Evolutionary conservation across 2,797 vertebrate genomes (phyloP).

Genomic region (Falco novaeseelandiae): DNA sequence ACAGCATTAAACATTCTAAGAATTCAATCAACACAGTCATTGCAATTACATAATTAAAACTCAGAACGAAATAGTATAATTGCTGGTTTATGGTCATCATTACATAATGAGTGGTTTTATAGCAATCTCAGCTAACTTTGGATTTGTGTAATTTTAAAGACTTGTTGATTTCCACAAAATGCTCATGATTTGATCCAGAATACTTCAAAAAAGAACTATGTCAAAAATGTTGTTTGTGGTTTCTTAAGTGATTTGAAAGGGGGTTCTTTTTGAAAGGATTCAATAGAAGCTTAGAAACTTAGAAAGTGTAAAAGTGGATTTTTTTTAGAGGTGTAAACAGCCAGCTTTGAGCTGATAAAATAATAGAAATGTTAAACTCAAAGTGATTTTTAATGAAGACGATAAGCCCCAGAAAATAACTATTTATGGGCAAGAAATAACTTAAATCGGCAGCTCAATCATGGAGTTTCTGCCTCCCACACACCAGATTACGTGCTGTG

Average conservation of each 20-base stretch:
- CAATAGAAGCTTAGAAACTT: background rate
- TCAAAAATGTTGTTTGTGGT: background rate
- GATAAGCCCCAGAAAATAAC: conserved; percentile 9
- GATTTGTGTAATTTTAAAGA: background rate
- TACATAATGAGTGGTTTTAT: background rate
- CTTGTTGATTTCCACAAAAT: background rate
- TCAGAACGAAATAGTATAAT: background rate
- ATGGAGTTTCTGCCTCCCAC: conserved; percentile 3
- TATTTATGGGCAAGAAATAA: background rate
- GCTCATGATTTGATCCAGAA: background rate
- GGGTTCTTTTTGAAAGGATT: background rate
- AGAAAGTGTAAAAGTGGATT: background rate
- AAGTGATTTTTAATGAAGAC: background rate
- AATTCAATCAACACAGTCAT: background rate
- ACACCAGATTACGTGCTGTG: background rate
- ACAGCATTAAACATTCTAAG: background rate
- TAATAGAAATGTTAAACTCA: background rate
- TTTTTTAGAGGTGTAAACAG: background rate
- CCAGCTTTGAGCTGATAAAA: background rate
- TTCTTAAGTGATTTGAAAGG: background rate
- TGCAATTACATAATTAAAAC: conserved; percentile 25
- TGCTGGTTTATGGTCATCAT: background rate
- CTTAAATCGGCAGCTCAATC: background rate
- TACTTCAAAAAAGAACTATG: background rate
- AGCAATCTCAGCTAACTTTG: background rate